phyloP scores from a whole-genome alignment of 2,888 invertebrate species.

The Ceramica pisi region DNA sequence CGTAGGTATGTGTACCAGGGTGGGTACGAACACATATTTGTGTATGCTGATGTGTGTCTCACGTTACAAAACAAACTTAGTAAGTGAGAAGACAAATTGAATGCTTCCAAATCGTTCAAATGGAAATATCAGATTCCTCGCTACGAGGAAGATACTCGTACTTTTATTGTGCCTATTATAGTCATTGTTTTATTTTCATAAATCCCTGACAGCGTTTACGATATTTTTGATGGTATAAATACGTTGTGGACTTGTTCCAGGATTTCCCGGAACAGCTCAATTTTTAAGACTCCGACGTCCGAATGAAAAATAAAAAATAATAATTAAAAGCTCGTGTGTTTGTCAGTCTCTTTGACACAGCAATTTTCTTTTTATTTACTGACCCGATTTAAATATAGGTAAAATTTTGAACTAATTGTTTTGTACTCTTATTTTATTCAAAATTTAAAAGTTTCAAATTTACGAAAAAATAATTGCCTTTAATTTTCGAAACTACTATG shows the following conservation, averaged over 20 bases:
- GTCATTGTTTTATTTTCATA: constrained; percentile 35
- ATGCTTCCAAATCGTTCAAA: constrained; percentile 54
- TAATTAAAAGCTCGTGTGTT: too few relatives aligned
- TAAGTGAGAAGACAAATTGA: constrained; percentile 61
- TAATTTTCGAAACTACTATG: too few relatives aligned
- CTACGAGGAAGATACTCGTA: constrained; percentile 8
- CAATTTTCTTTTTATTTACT: too few relatives aligned
- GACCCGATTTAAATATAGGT: too few relatives aligned
- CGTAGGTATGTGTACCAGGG: constrained; percentile 5
- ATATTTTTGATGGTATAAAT: background rate
- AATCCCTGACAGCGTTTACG: constrained; percentile 1
- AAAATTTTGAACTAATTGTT: too few relatives aligned
- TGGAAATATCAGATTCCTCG: constrained; percentile 57
- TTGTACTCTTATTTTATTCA: too few relatives aligned
- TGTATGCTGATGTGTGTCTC: constrained; percentile 50
- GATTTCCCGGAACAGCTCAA: background rate
- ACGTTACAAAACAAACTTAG: constrained; percentile 61
- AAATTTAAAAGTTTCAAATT: too few relatives aligned
- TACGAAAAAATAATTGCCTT: too few relatives aligned
- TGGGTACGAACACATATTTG: constrained; percentile 35
- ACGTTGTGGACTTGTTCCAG: background rate
- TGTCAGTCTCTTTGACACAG: too few relatives aligned
- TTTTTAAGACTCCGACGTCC: too few relatives aligned
- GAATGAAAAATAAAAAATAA: too few relatives aligned
- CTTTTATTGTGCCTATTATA: constrained; percentile 28